Percentiles rank a stretch among this genome's conserved stretches.
These are phyloP conservation scores for Lophotriccus pileatus DNA, from an alignment of 2,797 vertebrate species.

Conservation along the genomic window DNA sequence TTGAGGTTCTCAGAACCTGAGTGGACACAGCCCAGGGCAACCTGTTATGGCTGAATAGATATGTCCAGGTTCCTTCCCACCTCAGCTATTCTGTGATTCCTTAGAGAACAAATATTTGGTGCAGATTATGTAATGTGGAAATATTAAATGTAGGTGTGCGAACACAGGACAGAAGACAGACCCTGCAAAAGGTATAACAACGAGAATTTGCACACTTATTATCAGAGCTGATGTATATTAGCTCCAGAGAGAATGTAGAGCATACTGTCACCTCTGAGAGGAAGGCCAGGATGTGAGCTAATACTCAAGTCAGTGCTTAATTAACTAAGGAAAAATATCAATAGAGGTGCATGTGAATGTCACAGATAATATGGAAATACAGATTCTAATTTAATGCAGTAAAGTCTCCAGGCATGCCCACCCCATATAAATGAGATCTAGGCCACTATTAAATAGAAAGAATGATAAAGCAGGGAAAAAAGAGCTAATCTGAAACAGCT, in stretches of 20 bases:
- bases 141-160: not conserved
- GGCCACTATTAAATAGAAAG: slow-evolving; percentile 53
- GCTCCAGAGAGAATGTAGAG: not conserved
- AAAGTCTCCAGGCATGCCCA: slow-evolving; percentile 40
- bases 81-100: not conserved
- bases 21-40: not conserved
- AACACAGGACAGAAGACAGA: not conserved
- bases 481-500: not conserved
- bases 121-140: not conserved
- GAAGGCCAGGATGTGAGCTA: slow-evolving; percentile 43
- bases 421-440: slow-evolving; percentile 55
- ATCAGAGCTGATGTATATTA: not conserved
- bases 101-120: not conserved
- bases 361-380: slow-evolving; percentile 66
- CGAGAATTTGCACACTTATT: not conserved
- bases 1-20: not conserved
- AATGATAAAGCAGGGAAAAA: not conserved
- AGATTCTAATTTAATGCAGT: slow-evolving; percentile 59
- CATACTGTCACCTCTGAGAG: slow-evolving; percentile 40
- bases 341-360: slow-evolving; percentile 65
- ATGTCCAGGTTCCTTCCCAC: not conserved
- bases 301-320: slow-evolving; percentile 60
- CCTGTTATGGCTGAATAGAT: not conserved
- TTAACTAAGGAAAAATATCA: slow-evolving; percentile 69
- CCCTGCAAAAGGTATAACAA: not conserved